These are phyloP conservation scores for Chloroclysta siterata DNA, from an alignment of 2,888 invertebrate species.

Conservation along the genomic window DNA sequence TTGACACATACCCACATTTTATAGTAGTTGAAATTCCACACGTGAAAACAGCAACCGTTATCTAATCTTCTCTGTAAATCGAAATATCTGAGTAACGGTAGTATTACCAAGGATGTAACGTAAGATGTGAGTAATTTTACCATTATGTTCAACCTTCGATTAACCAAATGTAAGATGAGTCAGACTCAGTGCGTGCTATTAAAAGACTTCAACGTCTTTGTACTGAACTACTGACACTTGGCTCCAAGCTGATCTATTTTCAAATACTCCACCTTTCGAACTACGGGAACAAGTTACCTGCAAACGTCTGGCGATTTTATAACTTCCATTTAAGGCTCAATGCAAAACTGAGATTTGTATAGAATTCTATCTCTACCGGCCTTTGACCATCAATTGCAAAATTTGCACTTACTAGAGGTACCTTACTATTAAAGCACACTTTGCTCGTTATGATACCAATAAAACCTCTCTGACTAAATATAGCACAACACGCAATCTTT, in stretches of 20 bases:
- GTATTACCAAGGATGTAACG: conserved; percentile 26
- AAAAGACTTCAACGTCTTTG: conserved; percentile 66
- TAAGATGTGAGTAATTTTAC: conserved; percentile 37
- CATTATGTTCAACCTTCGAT: conserved; percentile 69
- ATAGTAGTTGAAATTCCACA: no score
- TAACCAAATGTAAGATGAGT: conserved; percentile 76
- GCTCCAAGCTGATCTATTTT: conserved; percentile 66
- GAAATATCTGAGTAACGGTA: conserved; percentile 17
- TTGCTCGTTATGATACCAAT: neutral
- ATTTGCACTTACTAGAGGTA: neutral
- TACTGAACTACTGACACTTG: conserved; percentile 58
- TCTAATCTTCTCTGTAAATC: neutral
- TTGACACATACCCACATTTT: no score
- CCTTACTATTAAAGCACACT: neutral
- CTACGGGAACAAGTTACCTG: conserved; percentile 39
- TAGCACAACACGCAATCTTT: neutral
- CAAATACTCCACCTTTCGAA: conserved; percentile 46
- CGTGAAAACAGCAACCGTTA: no score
- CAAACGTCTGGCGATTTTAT: conserved; percentile 1
- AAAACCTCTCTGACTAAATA: neutral
- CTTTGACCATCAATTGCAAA: no score
- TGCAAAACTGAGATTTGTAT: neutral
- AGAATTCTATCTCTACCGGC: neutral
- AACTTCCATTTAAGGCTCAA: conserved; percentile 7
- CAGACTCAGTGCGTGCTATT: conserved; percentile 66